Evolutionary conservation across 2,797 vertebrate genomes (phyloP), one percentile per base, ranked within the genome.

Genomic region (Scomberomorus guttatus): DNA sequence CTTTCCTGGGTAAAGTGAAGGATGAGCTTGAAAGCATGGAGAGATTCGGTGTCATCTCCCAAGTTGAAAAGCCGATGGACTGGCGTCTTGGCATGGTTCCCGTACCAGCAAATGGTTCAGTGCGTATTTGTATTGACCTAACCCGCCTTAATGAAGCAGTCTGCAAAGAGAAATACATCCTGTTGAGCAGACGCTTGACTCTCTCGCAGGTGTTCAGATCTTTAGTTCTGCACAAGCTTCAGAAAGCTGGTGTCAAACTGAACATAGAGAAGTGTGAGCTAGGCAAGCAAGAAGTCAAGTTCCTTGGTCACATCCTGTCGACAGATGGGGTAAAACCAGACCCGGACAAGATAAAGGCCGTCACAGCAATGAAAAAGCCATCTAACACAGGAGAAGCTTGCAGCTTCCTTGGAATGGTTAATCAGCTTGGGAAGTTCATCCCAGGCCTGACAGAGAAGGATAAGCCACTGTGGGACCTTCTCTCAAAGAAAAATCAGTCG

Each of bases 121-220:
- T 59, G 32, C 32, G n/a, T 14, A 60, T 39, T 8, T 42, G 58
- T 18, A 12, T 39, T 6, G 37, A 61, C 37, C 37, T 42, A 11
- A 25, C 37, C 0, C 22, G 5, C 2, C 24, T 81, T 0, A 46
- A 68, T 12, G 18, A 75, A 15, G 46, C 52, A 56, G 74, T 15
- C 0, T 65, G 61, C 6, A 63, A 71, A 61, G 48, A 75, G 32
- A 77, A 78, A 27, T 75, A 52, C 1, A 55, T 20, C 22, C 71
- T 78, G 1, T 75, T 1, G 69, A 86, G 9, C 70, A 80, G 14
- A 79, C 14, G 0, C 11, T 80, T 2, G 80, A 65, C 13, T 57
- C 37, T 11, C 0, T 80, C 0, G 34, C 65, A 7, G 61, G 65
- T 6, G 59, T 68, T 14, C n/a, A 32, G 4, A 12, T 80, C 20